phyloP scores from a whole-genome alignment of 2,797 vertebrate species.

The Enteromius radiatus region DNA sequence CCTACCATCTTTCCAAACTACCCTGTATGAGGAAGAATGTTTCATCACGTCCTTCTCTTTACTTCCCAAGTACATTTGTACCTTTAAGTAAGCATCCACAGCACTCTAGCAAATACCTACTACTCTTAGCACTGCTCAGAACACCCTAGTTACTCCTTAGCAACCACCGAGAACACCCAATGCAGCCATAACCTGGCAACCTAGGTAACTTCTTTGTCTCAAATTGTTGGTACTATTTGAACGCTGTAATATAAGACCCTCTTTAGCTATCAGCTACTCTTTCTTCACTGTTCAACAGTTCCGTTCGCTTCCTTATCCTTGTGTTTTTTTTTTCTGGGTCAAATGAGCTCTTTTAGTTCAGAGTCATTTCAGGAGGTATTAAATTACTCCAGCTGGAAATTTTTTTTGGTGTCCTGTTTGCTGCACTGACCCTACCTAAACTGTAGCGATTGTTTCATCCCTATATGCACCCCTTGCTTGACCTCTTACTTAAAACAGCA shows the following conservation, averaged over 20 bases:
- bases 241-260: not conserved
- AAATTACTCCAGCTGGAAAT: slow-evolving; percentile 42
- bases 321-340: slow-evolving; percentile 14
- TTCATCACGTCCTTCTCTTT: not conserved
- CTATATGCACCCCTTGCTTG: slow-evolving; percentile 39
- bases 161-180: not conserved
- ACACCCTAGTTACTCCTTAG: not conserved
- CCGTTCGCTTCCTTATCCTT: not conserved
- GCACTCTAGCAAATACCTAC: not conserved
- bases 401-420: slow-evolving; percentile 27
- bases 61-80: not conserved
- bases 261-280: not conserved
- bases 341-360: slow-evolving; percentile 20
- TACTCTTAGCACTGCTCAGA: not conserved
- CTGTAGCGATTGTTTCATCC: slow-evolving; percentile 24
- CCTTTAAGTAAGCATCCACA: not conserved
- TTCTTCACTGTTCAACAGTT: not conserved
- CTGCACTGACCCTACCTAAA: slow-evolving; percentile 26
- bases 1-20: slow-evolving; percentile 9
- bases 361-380: slow-evolving; percentile 25
- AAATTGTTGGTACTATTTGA: not conserved
- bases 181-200: not conserved
- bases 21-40: not conserved
- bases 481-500: slow-evolving; percentile 38
- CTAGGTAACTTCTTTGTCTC: not conserved